Conservation (phyloP, 2,888 invertebrate species). For the Sminthurides aquaticus region DNA sequence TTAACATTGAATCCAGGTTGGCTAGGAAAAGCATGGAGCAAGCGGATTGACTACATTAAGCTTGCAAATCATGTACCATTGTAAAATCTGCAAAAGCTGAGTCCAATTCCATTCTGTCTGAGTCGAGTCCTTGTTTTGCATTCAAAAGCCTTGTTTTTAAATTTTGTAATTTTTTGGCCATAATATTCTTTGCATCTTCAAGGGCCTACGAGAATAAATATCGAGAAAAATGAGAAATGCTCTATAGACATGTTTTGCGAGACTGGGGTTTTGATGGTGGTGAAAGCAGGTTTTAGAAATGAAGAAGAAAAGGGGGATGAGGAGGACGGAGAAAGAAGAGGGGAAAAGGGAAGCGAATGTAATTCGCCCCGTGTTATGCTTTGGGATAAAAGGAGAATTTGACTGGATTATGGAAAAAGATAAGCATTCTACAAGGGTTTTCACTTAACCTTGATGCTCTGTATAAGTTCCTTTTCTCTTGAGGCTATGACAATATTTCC, state of each 20-base stretch:
- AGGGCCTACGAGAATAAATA: not conserved
- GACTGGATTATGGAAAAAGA: not conserved
- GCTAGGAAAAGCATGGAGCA: no score
- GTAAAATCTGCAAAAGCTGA: not conserved
- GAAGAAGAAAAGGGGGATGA: not conserved
- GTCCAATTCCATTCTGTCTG: not conserved
- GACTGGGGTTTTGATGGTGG: no score
- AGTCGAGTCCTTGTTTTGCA: not conserved
- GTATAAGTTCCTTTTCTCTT: constrained; percentile 15
- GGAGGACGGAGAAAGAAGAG: not conserved
- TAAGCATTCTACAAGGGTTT: constrained; percentile 2
- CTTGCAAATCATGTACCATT: not conserved
- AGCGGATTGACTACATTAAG: no score
- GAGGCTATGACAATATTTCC: constrained; percentile 16
- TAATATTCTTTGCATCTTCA: not conserved
- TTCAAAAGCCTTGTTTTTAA: not conserved
- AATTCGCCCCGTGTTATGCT: not conserved
- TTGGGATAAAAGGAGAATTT: not conserved
- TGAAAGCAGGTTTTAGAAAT: no score
- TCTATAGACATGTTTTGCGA: no score
- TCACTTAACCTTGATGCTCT: constrained; percentile 15
- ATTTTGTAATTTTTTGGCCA: not conserved
- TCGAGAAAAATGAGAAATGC: no score
- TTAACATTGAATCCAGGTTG: no score
- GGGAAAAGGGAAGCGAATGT: not conserved